A percentile compares a stretch with the other conserved stretches of the same genome.
Evolutionary conservation across 1,140 invertebrate species (phyloP).

Genomic region (Drosophila varians): DNA sequence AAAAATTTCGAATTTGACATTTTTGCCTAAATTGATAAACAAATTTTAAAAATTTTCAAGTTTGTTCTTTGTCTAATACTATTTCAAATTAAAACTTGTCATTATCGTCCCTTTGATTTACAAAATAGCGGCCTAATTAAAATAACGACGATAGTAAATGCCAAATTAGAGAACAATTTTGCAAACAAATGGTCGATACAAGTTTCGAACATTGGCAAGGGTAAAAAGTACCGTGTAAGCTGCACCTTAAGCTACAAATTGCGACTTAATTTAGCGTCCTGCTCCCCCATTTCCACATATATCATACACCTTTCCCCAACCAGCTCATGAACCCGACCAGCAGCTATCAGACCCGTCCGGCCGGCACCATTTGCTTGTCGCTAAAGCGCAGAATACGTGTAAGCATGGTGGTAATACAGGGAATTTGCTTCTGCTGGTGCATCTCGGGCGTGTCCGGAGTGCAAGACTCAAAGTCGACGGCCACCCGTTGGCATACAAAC

Average conservation of each 20-base stretch:
- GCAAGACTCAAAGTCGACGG: slow-evolving; percentile 95
- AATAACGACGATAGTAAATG: slow-evolving; percentile 9
- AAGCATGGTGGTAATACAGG: slow-evolving; percentile 96
- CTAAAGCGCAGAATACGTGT: slow-evolving; percentile 91
- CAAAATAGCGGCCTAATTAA: too few relatives aligned
- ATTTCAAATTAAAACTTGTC: not conserved
- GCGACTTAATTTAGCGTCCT: slow-evolving; percentile 9
- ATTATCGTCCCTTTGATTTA: too few relatives aligned
- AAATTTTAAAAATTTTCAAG: not conserved
- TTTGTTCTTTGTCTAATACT: not conserved
- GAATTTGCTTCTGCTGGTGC: slow-evolving; percentile 97
- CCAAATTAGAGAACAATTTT: slow-evolving; percentile 7
- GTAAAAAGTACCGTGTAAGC: slow-evolving; percentile 14
- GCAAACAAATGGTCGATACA: slow-evolving; percentile 3
- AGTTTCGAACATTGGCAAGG: not conserved
- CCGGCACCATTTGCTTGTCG: slow-evolving; percentile 82
- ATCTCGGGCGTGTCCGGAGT: slow-evolving; percentile 91
- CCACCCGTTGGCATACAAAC: slow-evolving; percentile 93
- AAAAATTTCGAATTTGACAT: not conserved
- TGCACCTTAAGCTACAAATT: slow-evolving; percentile 15
- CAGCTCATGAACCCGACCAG: slow-evolving; percentile 28
- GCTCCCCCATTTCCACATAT: not conserved
- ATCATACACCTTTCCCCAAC: slow-evolving; percentile 34
- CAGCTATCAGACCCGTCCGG: slow-evolving; percentile 57
- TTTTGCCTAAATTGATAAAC: not conserved